These are phyloP conservation scores for human (Homo sapiens) DNA, from an alignment of 2,113 vertebrate species.

Conservation along the genomic window DNA sequence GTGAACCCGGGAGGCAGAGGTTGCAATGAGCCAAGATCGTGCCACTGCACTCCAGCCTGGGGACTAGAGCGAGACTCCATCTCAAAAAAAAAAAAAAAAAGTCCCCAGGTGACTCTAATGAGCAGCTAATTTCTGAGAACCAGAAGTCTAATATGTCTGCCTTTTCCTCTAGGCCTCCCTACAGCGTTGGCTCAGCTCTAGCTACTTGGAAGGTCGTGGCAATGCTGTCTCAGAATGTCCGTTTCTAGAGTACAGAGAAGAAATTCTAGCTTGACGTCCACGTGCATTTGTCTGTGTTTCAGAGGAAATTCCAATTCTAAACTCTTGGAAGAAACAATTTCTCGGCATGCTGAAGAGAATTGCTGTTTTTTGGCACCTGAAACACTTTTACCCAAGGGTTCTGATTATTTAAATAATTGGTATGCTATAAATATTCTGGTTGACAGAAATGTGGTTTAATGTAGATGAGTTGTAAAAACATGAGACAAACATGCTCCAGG, in stretches of 20 bases:
- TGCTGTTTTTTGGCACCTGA: neutral
- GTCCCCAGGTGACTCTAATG: neutral
- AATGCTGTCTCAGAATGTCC: neutral
- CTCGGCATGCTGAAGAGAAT: neutral
- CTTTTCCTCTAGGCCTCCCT: neutral
- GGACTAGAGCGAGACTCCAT: no score
- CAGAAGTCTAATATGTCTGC: neutral
- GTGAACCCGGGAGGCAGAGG: no score
- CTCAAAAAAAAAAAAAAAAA: no score
- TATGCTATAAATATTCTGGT: slow-evolving; percentile 65
- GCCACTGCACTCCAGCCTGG: no score
- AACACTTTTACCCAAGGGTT: slow-evolving; percentile 39
- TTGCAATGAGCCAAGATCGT: no score
- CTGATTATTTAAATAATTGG: slow-evolving; percentile 74
- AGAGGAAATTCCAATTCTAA: neutral
- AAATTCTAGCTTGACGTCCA: neutral
- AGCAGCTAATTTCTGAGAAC: neutral
- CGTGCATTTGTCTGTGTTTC: neutral
- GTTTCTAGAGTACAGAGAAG: neutral
- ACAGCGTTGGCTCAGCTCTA: neutral
- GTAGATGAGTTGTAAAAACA: slow-evolving; percentile 32
- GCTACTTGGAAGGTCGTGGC: neutral
- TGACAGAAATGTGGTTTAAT: slow-evolving; percentile 81
- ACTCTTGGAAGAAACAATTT: neutral
- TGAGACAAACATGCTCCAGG: slow-evolving; percentile 6